These are phyloP conservation scores for Columbina picui DNA, from an alignment of 2,113 vertebrate genomes.

Conservation along the genomic window DNA sequence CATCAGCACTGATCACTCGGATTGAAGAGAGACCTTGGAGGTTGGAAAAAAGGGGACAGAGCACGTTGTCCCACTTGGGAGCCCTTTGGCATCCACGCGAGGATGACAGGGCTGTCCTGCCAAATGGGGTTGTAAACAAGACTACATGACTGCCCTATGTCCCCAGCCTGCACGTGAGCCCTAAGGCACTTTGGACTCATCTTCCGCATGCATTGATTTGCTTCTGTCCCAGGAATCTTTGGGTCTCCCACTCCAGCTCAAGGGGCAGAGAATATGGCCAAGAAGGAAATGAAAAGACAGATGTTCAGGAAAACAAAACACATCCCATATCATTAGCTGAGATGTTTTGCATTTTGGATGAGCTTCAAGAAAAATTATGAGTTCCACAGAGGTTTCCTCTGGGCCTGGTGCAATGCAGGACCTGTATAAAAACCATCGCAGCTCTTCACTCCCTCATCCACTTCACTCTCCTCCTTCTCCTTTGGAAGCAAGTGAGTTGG, in stretches of 20 bases:
- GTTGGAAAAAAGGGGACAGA: background rate
- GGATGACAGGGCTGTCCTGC: background rate
- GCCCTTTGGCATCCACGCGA: background rate
- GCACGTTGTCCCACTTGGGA: fast-evolving
- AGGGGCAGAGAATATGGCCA: too few relatives aligned
- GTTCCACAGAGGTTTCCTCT: background rate
- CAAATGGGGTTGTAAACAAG: background rate
- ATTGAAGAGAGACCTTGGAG: background rate
- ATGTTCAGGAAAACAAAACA: too few relatives aligned
- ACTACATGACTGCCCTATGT: too few relatives aligned
- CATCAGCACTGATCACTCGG: too few relatives aligned
- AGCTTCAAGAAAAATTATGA: background rate
- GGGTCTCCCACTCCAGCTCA: too few relatives aligned
- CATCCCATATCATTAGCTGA: too few relatives aligned
- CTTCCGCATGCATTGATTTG: too few relatives aligned
- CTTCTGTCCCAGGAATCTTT: too few relatives aligned
- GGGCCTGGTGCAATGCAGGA: background rate
- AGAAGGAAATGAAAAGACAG: too few relatives aligned
- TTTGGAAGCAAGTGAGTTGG: background rate
- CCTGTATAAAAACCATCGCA: background rate
- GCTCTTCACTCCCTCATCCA: background rate
- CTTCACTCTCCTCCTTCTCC: background rate
- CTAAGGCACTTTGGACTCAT: too few relatives aligned
- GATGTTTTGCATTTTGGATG: background rate
- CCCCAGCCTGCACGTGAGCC: too few relatives aligned